A percentile compares a stretch with the other conserved stretches of the same genome.
phyloP scores from a whole-genome alignment of 2,113 vertebrate species.

The Sterna hirundo region DNA sequence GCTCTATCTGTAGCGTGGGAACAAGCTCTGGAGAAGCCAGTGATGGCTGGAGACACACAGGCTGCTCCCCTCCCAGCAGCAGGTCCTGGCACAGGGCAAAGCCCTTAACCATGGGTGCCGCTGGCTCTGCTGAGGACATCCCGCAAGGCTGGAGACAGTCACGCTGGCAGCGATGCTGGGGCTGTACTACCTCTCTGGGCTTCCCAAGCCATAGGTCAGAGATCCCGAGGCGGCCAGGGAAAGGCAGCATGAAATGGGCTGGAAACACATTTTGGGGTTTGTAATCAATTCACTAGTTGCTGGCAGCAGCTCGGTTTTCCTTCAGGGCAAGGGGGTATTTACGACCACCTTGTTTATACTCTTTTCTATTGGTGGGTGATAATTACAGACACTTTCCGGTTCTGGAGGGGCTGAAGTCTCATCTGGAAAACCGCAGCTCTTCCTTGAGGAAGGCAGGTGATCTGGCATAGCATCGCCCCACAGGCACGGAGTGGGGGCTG shows the following conservation, averaged over 20 bases:
- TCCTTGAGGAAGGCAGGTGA: neutral
- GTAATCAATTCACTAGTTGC: neutral
- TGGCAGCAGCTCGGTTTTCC: neutral
- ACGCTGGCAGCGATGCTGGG: rapidly evolving
- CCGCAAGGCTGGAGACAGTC: neutral
- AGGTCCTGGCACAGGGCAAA: neutral
- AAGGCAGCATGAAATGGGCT: neutral
- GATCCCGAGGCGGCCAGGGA: neutral
- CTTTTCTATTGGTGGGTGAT: neutral
- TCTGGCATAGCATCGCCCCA: neutral
- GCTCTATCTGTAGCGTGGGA: neutral
- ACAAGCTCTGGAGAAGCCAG: neutral
- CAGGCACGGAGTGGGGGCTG: neutral
- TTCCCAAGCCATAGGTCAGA: neutral
- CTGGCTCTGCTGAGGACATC: neutral
- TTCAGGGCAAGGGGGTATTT: neutral
- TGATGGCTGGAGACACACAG: neutral
- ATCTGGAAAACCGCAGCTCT: neutral
- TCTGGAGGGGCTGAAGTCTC: neutral
- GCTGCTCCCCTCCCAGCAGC: neutral
- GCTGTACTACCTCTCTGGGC: neutral
- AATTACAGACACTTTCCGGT: neutral
- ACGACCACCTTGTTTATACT: neutral
- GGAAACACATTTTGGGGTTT: neutral
- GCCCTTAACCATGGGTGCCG: neutral